Conservation (phyloP, 2,113 vertebrate species). For the Gambusia affinis region DNA sequence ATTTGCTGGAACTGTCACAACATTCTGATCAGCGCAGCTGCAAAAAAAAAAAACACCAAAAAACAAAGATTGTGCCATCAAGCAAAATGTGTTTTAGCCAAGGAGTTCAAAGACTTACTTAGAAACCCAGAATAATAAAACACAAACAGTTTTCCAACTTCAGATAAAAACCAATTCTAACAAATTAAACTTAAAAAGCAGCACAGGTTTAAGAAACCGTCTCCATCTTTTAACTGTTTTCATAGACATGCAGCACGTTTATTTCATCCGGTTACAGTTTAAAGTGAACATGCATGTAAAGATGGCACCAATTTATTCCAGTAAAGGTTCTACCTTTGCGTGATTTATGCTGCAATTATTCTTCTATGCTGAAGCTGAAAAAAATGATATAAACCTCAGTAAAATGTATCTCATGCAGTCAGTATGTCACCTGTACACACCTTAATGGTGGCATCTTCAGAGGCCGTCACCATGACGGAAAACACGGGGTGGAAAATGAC, state of each 20-base stretch:
- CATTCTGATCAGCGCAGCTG: no score
- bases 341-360: not conserved
- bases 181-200: not conserved
- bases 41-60: not conserved
- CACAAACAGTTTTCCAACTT: not conserved
- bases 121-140: not conserved
- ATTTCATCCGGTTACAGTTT: no score
- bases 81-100: not conserved
- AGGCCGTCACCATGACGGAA: constrained; percentile 99
- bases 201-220: no score
- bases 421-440: constrained; percentile 67
- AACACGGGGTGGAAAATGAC: constrained; percentile 99
- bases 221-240: not conserved
- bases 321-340: not conserved
- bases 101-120: not conserved
- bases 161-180: not conserved
- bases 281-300: not conserved
- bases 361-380: not conserved
- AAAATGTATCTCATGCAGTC: not conserved
- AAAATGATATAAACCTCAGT: no score
- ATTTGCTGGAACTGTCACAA: no score
- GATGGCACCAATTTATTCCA: not conserved
- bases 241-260: not conserved
- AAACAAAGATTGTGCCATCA: no score
- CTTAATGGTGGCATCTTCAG: constrained; percentile 99